Evolutionary conservation across 2,888 invertebrate species (phyloP), one percentile per base, ranked within the genome.

Genomic region (Marasmarcha lunaedactyla): DNA sequence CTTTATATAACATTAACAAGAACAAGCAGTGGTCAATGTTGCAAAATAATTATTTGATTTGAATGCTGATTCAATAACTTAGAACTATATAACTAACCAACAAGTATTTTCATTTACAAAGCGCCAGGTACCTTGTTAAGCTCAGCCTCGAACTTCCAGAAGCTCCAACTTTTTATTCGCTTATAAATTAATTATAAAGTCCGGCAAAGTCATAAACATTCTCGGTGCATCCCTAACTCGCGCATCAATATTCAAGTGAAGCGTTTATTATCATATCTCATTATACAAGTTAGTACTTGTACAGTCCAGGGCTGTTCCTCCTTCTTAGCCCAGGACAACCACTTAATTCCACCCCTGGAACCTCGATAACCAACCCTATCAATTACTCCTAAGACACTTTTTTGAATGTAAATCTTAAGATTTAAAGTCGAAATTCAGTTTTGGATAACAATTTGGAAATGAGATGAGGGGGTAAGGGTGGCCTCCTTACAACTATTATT

Each of bases 181-280:
- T 25, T 33, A 39, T 37, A 40, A 47, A 46, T 52, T 52, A 54
- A 56, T 55, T 51, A 54, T 42, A n/a, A 30, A 30, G 56, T 57
- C 57, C 42, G 51, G 35, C 52, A 53, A 47, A 50, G 54, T 62
- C 59, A 63, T 73, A 69, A 72, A 71, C 68, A 69, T 57, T 62
- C 58, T 59, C 59, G 74, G 65, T 76, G 76, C 78, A 78, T 71
- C 70, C 66, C 68, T 68, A 77, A 78, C 76, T 81, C 12, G 12
- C 12, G 63, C 79, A 81, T 83, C 81, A 83, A 83, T 83, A 81
- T 83, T 83, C 81, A 71, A 71, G 63, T 61, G 65, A 62, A 70
- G 70, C 79, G 71, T 81, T 81, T 83, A 81, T 83, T 83, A 83
- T 81, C 83, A 81, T 83, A 83, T 83, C 81, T 83, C 83, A 83